phyloP scores from a whole-genome alignment of 2,113 vertebrate species.

The Centropus unirufus region DNA sequence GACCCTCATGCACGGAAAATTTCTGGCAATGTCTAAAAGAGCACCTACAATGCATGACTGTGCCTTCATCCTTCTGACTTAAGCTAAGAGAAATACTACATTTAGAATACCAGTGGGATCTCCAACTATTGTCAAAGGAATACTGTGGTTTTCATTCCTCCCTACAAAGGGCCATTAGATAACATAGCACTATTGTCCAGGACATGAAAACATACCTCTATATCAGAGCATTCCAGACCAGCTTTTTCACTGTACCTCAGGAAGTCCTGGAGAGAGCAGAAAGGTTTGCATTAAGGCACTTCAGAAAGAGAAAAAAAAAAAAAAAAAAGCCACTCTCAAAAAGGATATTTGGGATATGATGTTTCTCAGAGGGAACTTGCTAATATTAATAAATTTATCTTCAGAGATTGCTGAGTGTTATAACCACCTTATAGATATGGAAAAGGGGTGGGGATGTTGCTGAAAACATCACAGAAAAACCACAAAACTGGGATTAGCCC shows the following conservation, averaged over 20 bases:
- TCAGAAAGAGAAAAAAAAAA: constrained; percentile 4
- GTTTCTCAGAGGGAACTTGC: background rate
- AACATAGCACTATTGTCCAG: background rate
- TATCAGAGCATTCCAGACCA: constrained; percentile 91
- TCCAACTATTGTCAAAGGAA: background rate
- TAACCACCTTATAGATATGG: background rate
- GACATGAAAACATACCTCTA: constrained; percentile 82
- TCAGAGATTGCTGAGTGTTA: background rate
- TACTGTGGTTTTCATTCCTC: background rate
- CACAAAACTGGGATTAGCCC: background rate
- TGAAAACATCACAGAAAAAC: background rate
- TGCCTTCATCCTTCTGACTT: background rate
- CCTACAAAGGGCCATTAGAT: background rate
- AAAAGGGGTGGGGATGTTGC: background rate
- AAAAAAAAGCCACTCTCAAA: background rate
- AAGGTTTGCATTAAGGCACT: constrained; percentile 46
- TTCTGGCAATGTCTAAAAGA: background rate
- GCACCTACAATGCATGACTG: background rate
- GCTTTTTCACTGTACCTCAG: constrained; percentile 93
- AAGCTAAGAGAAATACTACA: background rate
- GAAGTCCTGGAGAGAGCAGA: constrained; percentile 86
- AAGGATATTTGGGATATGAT: background rate
- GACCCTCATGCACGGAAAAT: background rate
- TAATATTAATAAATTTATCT: background rate
- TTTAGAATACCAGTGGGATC: background rate